phyloP scores from a whole-genome alignment of 1,140 invertebrate species.

The Anagrus nilaparvatae region DNA sequence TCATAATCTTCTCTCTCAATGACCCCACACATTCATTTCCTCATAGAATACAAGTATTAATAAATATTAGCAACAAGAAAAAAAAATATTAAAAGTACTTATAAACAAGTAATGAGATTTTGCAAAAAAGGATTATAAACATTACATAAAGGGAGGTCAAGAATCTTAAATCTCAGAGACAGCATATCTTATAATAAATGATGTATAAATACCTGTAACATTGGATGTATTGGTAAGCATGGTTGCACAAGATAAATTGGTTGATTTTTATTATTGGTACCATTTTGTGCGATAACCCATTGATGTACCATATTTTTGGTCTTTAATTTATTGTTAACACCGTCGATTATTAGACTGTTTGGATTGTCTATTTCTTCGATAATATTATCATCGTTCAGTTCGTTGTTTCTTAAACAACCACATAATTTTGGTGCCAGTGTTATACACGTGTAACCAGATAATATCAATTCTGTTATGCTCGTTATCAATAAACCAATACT shows the following conservation, averaged over 20 bases:
- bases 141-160: too few species aligned
- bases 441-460: slow-evolving; percentile 37
- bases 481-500: slow-evolving; percentile 34
- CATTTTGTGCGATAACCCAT: slow-evolving; percentile 37
- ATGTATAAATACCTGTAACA: slow-evolving; percentile 40
- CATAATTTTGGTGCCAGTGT: slow-evolving; percentile 36
- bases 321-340: slow-evolving; percentile 28
- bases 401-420: slow-evolving; percentile 29
- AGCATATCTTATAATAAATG: too few species aligned
- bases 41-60: too few species aligned
- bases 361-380: too few species aligned
- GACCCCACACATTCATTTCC: too few species aligned
- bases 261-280: slow-evolving; percentile 30
- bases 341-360: not conserved
- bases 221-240: slow-evolving; percentile 33
- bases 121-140: too few species aligned
- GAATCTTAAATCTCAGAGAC: too few species aligned
- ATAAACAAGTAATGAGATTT: too few species aligned
- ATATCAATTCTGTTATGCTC: slow-evolving; percentile 33
- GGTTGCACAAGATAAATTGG: slow-evolving; percentile 38
- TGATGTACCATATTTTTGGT: slow-evolving; percentile 40
- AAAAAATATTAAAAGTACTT: too few species aligned
- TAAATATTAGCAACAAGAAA: too few species aligned
- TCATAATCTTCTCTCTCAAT: too few species aligned
- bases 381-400: slow-evolving; percentile 15